Conservation (phyloP, 1,140 invertebrate genomes). For the Wiebesia pumilae region DNA sequence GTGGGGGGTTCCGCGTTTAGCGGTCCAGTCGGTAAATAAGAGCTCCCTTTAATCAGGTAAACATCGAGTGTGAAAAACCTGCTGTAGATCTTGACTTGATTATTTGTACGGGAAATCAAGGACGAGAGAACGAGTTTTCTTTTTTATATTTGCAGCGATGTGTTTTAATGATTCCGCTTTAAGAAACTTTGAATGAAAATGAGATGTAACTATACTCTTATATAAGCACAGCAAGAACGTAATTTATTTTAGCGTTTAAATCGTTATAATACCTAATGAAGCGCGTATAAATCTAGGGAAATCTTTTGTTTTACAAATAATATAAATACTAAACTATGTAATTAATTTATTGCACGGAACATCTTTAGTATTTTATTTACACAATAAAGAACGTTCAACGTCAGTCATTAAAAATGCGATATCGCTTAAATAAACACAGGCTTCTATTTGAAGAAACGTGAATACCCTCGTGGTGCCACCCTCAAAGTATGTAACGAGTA, state of each 20-base stretch:
- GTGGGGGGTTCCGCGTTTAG: conserved; percentile 31
- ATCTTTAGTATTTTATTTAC: neutral
- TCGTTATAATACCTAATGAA: neutral
- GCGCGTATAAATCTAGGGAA: neutral
- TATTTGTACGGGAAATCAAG: conserved; percentile 6
- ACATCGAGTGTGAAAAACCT: conserved; percentile 23
- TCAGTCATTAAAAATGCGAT: no score
- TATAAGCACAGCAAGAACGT: neutral
- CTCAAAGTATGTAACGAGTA: no score
- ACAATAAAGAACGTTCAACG: neutral
- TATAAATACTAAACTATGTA: neutral
- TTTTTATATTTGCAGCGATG: neutral
- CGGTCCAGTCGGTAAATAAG: conserved; percentile 11
- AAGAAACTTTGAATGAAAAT: neutral
- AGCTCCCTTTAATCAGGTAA: neutral
- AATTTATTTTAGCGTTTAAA: neutral
- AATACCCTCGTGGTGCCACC: no score
- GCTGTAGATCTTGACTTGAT: conserved; percentile 12
- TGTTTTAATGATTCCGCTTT: neutral
- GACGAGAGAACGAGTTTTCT: neutral
- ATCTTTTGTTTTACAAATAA: neutral
- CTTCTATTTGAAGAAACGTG: no score
- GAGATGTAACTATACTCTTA: neutral
- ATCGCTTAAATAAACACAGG: no score
- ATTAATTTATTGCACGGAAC: neutral